A percentile compares a stretch with the other conserved stretches of the same genome.
Conservation (phyloP, 2,113 vertebrate species). For the Thamnaconus septentrionalis region DNA sequence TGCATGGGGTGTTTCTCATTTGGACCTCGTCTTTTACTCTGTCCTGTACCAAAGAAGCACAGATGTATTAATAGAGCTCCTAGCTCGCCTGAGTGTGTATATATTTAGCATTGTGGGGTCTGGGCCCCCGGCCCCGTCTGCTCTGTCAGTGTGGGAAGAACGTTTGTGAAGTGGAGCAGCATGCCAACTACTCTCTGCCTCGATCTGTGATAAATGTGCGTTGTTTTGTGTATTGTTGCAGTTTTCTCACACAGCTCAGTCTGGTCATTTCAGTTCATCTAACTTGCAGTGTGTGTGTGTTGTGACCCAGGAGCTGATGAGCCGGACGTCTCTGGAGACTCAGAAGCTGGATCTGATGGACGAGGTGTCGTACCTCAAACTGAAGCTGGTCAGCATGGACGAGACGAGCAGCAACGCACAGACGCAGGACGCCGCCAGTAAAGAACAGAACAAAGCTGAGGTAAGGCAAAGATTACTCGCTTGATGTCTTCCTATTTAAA, state of each 20-base stretch:
- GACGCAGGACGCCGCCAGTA: slow-evolving; percentile 72
- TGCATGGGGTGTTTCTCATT: slow-evolving; percentile 8
- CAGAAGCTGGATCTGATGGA: slow-evolving; percentile 95
- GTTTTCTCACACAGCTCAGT: too few species aligned
- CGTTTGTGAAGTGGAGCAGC: slow-evolving; percentile 30
- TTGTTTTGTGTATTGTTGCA: not conserved
- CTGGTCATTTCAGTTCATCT: not conserved
- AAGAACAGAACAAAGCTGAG: slow-evolving; percentile 90
- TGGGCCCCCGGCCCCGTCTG: slow-evolving; percentile 33
- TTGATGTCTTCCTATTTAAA: not conserved
- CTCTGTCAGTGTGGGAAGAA: slow-evolving; percentile 58
- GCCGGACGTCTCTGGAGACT: slow-evolving; percentile 89
- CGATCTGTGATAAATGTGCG: not conserved
- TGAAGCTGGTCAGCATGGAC: slow-evolving; percentile 91
- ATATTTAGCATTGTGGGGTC: slow-evolving; percentile 75
- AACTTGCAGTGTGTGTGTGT: slow-evolving; percentile 9
- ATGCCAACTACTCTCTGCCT: slow-evolving; percentile 1
- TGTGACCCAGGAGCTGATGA: slow-evolving; percentile 83
- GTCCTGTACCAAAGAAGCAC: slow-evolving; percentile 51
- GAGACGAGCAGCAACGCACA: slow-evolving; percentile 71
- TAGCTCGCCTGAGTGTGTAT: slow-evolving; percentile 48
- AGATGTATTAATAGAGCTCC: slow-evolving; percentile 71
- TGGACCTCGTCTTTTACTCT: slow-evolving; percentile 19
- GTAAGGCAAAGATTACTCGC: slow-evolving; percentile 61
- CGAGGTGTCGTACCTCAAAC: slow-evolving; percentile 92